These are phyloP conservation scores for Drosophila albomicans DNA, from an alignment of 1,140 invertebrate genomes.

Conservation along the genomic window DNA sequence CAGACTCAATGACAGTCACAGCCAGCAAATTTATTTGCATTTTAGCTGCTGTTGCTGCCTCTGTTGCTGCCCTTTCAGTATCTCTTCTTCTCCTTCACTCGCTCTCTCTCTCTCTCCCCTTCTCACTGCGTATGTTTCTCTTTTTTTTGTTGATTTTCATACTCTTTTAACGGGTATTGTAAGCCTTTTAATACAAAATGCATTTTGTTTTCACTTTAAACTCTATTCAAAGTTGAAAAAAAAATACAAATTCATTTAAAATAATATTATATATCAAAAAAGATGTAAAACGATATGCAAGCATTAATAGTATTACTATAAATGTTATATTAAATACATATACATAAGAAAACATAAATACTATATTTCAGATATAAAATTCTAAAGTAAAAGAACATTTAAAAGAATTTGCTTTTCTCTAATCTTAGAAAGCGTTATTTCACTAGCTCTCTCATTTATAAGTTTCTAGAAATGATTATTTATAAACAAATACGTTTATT, in stretches of 20 bases:
- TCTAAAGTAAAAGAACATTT: too few species aligned
- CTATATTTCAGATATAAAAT: not conserved
- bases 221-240: not conserved
- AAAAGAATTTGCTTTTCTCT: too few species aligned
- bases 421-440: too few species aligned
- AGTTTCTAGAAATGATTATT: too few species aligned
- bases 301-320: too few species aligned
- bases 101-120: not conserved
- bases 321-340: not conserved
- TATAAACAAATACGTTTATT: too few species aligned
- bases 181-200: not conserved
- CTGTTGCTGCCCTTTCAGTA: slow-evolving; percentile 18
- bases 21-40: slow-evolving; percentile 79
- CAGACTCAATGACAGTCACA: slow-evolving; percentile 80
- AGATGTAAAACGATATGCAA: too few species aligned
- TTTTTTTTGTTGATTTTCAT: slow-evolving; percentile 37
- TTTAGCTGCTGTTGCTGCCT: slow-evolving; percentile 54
- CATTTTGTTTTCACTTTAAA: not conserved
- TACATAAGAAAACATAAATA: too few species aligned
- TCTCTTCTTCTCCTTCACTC: not conserved
- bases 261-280: too few species aligned
- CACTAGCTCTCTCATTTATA: too few species aligned
- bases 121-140: too few species aligned
- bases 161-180: slow-evolving; percentile 24
- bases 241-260: not conserved